These are phyloP conservation scores for Scyliorhinus canicula DNA, from an alignment of 2,797 vertebrate species.

Conservation along the genomic window DNA sequence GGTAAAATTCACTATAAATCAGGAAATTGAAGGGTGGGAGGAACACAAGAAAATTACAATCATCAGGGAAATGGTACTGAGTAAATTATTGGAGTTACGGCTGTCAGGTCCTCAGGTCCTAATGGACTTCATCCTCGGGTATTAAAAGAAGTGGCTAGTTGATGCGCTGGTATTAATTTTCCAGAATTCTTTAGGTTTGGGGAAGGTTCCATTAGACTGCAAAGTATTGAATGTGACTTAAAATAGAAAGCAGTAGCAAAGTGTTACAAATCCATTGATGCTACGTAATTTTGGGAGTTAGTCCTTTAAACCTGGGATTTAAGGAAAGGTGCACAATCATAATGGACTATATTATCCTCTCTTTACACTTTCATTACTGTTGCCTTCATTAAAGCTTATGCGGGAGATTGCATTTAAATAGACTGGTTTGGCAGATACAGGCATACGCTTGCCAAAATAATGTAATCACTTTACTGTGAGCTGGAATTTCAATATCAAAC, in stretches of 20 bases:
- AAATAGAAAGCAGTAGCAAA: not conserved
- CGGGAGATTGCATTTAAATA: conserved; percentile 5
- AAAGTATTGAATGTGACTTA: too few relatives aligned
- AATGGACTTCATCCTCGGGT: too few relatives aligned
- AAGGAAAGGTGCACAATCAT: not conserved
- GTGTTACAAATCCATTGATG: not conserved
- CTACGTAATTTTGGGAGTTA: not conserved
- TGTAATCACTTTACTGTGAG: not conserved
- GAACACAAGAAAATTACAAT: too few relatives aligned
- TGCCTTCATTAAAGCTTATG: not conserved
- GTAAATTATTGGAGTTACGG: too few relatives aligned
- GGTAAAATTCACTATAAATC: too few relatives aligned
- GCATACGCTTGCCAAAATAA: not conserved
- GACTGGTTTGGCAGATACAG: not conserved
- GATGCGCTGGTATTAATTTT: too few relatives aligned
- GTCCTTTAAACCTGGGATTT: not conserved
- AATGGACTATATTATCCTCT: not conserved
- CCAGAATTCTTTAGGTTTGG: too few relatives aligned
- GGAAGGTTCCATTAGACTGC: too few relatives aligned
- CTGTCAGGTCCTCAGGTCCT: too few relatives aligned
- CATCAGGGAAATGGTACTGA: too few relatives aligned
- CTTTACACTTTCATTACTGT: not conserved
- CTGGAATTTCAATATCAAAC: not conserved
- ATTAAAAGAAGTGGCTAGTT: too few relatives aligned
- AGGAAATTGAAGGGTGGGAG: too few relatives aligned